Percentiles rank a stretch among this genome's conserved stretches.
These are phyloP conservation scores for Colinus virginianus DNA, from an alignment of 2,113 vertebrate species.

Conservation along the genomic window DNA sequence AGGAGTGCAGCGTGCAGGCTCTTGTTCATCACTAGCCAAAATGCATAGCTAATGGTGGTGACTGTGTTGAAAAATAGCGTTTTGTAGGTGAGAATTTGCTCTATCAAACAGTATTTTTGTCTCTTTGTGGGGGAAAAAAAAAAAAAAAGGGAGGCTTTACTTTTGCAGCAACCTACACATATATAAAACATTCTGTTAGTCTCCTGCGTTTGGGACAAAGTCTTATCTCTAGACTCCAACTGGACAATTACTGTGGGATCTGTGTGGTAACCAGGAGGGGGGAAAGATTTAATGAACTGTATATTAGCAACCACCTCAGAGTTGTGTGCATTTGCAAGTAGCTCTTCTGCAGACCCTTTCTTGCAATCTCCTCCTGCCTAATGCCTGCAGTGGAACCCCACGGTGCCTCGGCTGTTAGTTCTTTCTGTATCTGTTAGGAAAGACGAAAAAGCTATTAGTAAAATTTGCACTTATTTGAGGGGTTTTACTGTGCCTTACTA, in stretches of 20 bases:
- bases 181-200: background rate
- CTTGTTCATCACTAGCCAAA: no score
- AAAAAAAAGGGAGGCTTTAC: no score
- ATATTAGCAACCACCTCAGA: background rate
- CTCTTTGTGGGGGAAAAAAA: no score
- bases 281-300: background rate
- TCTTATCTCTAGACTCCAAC: background rate
- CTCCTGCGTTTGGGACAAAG: background rate
- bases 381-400: background rate
- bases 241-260: background rate
- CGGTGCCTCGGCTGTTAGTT: background rate
- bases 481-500: background rate
- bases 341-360: background rate
- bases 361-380: background rate
- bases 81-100: no score
- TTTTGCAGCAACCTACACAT: no score
- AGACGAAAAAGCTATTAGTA: background rate
- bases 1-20: no score
- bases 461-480: background rate
- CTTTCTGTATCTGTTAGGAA: background rate
- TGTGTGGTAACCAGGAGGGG: background rate
- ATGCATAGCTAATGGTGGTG: no score
- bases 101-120: no score
- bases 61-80: no score
- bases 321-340: background rate